Percentiles rank a stretch among this genome's conserved stretches.
These are phyloP conservation scores for Sturnira hondurensis DNA, from an alignment of 2,113 vertebrate species.

Conservation along the genomic window DNA sequence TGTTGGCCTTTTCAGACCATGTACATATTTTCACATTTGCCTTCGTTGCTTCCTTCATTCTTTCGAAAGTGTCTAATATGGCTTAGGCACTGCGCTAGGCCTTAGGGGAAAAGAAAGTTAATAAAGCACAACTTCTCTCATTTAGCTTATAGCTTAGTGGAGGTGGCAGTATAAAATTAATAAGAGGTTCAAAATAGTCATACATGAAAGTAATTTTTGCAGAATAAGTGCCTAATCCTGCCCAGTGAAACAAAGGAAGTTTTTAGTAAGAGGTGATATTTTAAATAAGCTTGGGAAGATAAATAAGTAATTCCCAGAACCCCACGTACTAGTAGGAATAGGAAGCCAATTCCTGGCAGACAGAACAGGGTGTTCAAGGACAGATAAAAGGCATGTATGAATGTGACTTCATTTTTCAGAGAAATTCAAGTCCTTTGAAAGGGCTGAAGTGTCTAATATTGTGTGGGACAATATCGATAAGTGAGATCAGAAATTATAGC, in stretches of 20 bases:
- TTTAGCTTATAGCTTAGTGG: not conserved
- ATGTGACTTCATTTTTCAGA: not conserved
- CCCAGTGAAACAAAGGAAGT: not conserved
- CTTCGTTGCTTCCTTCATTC: not conserved
- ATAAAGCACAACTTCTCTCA: not conserved
- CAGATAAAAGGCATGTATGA: not conserved
- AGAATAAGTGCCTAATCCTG: not conserved
- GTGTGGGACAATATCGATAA: not conserved
- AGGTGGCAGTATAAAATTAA: not conserved
- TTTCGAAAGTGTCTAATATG: not conserved
- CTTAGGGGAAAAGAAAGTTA: not conserved
- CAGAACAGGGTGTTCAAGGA: not conserved
- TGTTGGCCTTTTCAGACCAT: not conserved
- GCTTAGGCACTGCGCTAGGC: not conserved
- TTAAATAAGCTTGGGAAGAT: not conserved
- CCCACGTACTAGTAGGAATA: not conserved
- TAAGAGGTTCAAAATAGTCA: not conserved
- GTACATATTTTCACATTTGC: not conserved
- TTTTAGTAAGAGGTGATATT: not conserved
- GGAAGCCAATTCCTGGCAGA: not conserved
- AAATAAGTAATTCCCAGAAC: not conserved
- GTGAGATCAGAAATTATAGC: not conserved
- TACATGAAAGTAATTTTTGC: not conserved
- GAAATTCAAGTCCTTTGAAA: not conserved
- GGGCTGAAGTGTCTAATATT: rapidly evolving